Percentiles rank a stretch among this genome's conserved stretches.
These are phyloP conservation scores for Dipodomys merriami DNA, from an alignment of 2,113 vertebrate genomes.

Conservation along the genomic window DNA sequence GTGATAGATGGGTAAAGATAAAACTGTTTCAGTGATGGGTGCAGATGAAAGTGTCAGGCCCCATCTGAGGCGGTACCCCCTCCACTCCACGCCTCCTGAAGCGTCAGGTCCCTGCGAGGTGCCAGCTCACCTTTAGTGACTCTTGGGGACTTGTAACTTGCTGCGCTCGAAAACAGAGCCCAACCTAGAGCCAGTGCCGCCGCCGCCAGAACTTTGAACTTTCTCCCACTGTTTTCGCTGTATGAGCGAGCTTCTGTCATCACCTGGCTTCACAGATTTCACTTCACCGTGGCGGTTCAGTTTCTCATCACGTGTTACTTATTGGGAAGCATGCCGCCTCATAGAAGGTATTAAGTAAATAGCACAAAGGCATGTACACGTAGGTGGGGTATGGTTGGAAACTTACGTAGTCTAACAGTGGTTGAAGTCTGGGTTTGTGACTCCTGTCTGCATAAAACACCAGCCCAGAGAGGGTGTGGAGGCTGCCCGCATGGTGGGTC, in stretches of 20 bases:
- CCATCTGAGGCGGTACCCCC: background rate
- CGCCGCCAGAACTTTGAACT: background rate
- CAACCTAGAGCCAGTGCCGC: background rate
- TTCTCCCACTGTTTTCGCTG: background rate
- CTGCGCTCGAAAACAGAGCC: slow-evolving; percentile 8
- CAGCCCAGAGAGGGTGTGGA: background rate
- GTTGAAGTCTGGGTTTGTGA: background rate
- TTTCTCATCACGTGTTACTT: slow-evolving; percentile 31
- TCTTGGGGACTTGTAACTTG: background rate
- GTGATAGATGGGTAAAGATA: background rate
- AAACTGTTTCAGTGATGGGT: background rate
- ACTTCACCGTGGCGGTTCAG: background rate
- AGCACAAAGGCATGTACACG: background rate
- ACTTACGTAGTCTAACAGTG: background rate
- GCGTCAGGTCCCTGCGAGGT: background rate
- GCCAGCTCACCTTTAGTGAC: background rate
- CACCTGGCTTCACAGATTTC: background rate
- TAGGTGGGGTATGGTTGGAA: background rate
- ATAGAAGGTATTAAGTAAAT: slow-evolving; percentile 22
- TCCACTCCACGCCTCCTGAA: background rate
- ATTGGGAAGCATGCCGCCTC: background rate
- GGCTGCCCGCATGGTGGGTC: background rate
- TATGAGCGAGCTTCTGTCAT: slow-evolving; percentile 41
- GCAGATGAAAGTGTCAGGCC: background rate
- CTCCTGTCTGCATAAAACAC: background rate